Base-by-base conservation (phyloP, 2,113 vertebrate genomes). In the Tachysurus vachellii region DNA sequence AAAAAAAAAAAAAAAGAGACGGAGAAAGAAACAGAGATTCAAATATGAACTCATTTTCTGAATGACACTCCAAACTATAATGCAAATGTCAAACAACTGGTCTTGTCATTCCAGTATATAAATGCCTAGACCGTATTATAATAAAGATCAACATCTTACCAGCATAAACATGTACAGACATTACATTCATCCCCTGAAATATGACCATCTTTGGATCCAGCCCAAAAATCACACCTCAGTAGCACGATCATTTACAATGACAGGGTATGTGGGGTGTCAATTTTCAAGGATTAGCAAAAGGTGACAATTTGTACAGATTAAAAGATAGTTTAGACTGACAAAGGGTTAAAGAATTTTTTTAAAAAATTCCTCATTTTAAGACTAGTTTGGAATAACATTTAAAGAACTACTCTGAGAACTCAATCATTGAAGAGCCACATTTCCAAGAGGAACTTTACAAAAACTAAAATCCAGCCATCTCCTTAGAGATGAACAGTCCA, bases 171-270 rank as follows among this genome's bases (percentile, higher is more conserved):
- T 70, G 28, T 81, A n/a, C 54, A 68, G 42, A 75, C 23, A 54
- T 64, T 26, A 84, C 81, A 85, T 71, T 89, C 64, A 77, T 84
- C 54, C 81, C 54, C 61, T 61, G 28, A 75, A 76, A 57, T 87
- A 16, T 44, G 53, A 82, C 73, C 50, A 68, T 28, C 56, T 90
- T 88, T 85, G 90, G 90, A 88, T 83, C 90, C 88, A 89, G 85
- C 87, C 88, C 80, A 89, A 89, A 36, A 90, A 84, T 56, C 80
- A 79, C 68, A 88, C 62, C 85, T 84, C 75, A 84, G 44, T 80
- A 83, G 36, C 50, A 28, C 53, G n/a, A 59, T 87, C 36, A 84
- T 57, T 80, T 76, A 31, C 53, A 31, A 19, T 79, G 50, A 79
- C 0, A 42, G 68, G 0, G 75, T 17, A 6, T 73, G 36, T 36